Conservation (phyloP, 2,797 vertebrate species). For the Ptychadena robeensis region DNA sequence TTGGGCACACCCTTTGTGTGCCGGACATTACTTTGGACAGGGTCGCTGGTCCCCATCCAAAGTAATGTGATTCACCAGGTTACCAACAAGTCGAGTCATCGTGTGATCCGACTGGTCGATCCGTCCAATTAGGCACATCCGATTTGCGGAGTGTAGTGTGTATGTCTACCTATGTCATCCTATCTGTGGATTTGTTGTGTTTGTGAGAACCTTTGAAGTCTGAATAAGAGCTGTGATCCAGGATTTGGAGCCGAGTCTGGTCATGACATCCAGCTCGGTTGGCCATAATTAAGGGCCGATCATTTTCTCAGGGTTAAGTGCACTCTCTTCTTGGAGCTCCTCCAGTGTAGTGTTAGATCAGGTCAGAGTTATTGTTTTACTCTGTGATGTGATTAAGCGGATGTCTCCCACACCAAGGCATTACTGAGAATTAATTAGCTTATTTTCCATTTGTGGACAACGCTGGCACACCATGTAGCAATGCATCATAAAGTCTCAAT, state of each 20-base stretch:
- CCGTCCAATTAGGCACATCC: too few species aligned
- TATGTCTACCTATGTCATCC: too few species aligned
- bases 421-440: conserved; percentile 44
- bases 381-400: conserved; percentile 58
- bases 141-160: too few species aligned
- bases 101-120: too few species aligned
- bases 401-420: conserved; percentile 54
- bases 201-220: neutral
- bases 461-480: conserved; percentile 5
- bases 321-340: conserved; percentile 30
- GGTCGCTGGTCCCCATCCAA: too few species aligned
- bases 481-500: conserved; percentile 22
- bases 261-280: neutral
- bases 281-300: neutral
- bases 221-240: neutral
- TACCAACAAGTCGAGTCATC: too few species aligned
- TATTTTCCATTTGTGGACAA: conserved; percentile 36
- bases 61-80: too few species aligned
- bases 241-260: conserved; percentile 17
- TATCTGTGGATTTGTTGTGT: neutral
- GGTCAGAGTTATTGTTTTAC: conserved; percentile 57
- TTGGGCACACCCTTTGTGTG: too few species aligned
- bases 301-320: conserved; percentile 35
- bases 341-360: conserved; percentile 53
- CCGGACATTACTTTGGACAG: too few species aligned